These are phyloP conservation scores for Elmis aenea DNA, from an alignment of 2,888 invertebrate species.

Conservation along the genomic window DNA sequence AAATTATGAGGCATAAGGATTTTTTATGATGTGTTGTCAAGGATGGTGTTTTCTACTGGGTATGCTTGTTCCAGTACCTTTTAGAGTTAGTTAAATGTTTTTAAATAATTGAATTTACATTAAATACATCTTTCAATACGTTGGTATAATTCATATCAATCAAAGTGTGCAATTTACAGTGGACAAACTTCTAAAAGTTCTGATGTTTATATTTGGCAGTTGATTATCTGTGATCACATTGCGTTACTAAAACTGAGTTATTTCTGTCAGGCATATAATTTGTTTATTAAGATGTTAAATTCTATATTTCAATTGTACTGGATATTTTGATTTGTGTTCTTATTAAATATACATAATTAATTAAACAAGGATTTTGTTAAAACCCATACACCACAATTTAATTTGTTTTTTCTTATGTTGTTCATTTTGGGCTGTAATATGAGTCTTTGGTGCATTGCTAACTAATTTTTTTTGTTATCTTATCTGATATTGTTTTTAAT, in stretches of 20 bases:
- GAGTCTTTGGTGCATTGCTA: too few relatives aligned
- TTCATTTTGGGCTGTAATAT: too few relatives aligned
- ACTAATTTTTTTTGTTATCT: too few relatives aligned
- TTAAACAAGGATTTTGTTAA: neutral
- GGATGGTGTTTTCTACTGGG: neutral
- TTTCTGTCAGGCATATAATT: conserved; percentile 33
- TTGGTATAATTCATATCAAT: conserved; percentile 49
- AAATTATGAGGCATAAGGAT: neutral
- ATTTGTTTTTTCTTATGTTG: too few relatives aligned
- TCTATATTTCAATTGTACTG: conserved; percentile 42
- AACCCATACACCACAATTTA: too few relatives aligned
- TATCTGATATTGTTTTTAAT: too few relatives aligned
- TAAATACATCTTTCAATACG: conserved; percentile 46
- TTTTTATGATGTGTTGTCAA: neutral
- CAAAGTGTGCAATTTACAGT: conserved; percentile 45
- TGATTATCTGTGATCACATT: conserved; percentile 48
- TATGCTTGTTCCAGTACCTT: conserved; percentile 38
- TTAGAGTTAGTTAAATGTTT: conserved; percentile 48
- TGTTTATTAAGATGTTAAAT: conserved; percentile 34
- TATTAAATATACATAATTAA: conserved; percentile 39
- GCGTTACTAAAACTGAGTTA: conserved; percentile 38
- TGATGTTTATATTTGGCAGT: conserved; percentile 47
- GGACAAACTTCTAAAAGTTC: conserved; percentile 34
- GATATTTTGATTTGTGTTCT: conserved; percentile 44
- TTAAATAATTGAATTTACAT: conserved; percentile 48